Base-by-base conservation (phyloP, 2,113 vertebrate species). In the Lagopus muta region DNA sequence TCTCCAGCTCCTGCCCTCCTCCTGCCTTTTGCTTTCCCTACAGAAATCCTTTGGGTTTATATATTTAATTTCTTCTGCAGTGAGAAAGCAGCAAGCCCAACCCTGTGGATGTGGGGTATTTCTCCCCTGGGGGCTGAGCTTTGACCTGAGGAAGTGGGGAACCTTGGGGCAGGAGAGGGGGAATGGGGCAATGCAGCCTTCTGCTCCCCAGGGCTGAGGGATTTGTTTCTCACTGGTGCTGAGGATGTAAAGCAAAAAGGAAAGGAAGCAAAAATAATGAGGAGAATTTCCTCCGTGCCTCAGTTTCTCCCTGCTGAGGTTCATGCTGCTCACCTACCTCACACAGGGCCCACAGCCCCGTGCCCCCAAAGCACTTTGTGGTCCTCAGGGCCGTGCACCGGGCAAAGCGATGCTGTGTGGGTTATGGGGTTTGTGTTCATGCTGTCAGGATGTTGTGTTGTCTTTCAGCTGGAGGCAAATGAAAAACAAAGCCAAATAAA, bases 251-350 rank as follows among this genome's bases (percentile, higher is more conserved):
- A 32, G n/a, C 42, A 18, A 22, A 2, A 43, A n/a, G 28, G 11
- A 16, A 69, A 36, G 15, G 4, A 5, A 21, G 20, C 7, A 3
- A 48, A 36, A 73, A 40, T 12, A 45, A 17, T n/a, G 10, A 43
- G n/a, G n/a, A 11, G 9, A 2, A 22, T 16, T 17, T 5, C 13
- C 19, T n/a, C 82, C 88, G 64, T 69, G 42, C n/a, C 86, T 96
- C 95, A 47, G 89, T 71, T 13, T 47, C 66, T 66, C 75, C 94
- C 86, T 69, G 93, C 90, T 11, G 48, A 92, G 90, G 75, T 81
- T 30, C 30, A 86, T 82, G 88, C 92, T 54, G 20, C 32, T 55
- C 72, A 95, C 92, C 95, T 86, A 66, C 97, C 92, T 97, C 95
- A 36, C 86, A 43, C 86, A 43, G 94, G 86, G 82, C 4, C 60